A percentile compares a stretch with the other conserved stretches of the same genome.
Evolutionary conservation across 2,113 vertebrate genomes (phyloP).

Genomic region (Panurus biarmicus): DNA sequence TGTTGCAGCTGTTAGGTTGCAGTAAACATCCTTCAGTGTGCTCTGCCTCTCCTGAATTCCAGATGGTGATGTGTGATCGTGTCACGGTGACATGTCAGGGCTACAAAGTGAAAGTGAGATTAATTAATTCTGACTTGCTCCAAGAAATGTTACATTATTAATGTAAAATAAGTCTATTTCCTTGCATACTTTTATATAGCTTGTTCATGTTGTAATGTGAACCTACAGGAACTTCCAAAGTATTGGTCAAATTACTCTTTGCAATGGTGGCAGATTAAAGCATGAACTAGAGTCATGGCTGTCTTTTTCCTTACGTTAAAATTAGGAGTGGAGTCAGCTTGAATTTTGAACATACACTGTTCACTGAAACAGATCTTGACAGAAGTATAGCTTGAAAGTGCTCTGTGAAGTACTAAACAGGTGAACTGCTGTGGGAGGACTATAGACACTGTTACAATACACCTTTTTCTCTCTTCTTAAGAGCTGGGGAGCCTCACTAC

Average conservation of each 20-base stretch:
- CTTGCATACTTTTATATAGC: neutral
- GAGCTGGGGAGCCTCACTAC: conserved; percentile 95
- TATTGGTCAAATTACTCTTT: neutral
- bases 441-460: neutral
- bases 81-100: neutral
- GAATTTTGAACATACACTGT: neutral
- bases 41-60: neutral
- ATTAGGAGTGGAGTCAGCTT: neutral
- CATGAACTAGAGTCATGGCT: neutral
- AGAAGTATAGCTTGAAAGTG: neutral
- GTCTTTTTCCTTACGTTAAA: neutral
- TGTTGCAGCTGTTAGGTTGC: neutral
- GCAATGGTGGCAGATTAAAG: neutral
- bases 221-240: neutral
- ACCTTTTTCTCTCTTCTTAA: conserved; percentile 42
- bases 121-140: neutral
- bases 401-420: neutral
- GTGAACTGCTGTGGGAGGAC: neutral
- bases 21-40: neutral
- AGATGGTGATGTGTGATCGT: neutral
- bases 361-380: neutral
- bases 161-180: neutral
- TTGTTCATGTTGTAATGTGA: neutral
- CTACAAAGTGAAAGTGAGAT: neutral
- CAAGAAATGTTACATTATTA: neutral